Evolutionary conservation across 2,797 vertebrate genomes (phyloP).

Genomic region (Halcyon smyrnensis): DNA sequence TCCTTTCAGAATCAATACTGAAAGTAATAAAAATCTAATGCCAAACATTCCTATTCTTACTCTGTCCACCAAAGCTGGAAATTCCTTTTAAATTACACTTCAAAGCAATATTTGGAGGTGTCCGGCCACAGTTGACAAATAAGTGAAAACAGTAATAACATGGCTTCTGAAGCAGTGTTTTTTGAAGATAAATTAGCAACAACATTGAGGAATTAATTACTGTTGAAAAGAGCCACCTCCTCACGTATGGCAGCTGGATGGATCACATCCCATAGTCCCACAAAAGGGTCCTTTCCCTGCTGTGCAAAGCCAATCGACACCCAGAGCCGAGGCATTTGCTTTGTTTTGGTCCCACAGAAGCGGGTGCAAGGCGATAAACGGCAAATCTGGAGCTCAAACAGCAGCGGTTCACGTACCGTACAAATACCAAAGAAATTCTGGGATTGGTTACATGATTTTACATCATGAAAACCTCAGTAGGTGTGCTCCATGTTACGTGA

Average conservation of each 20-base stretch:
- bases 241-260: fast-evolving
- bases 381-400: neutral
- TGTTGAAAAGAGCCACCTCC: neutral
- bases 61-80: neutral
- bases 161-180: neutral
- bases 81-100: neutral
- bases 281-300: neutral
- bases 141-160: neutral
- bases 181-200: neutral
- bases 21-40: neutral
- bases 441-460: neutral
- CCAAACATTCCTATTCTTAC: neutral
- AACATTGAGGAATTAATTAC: neutral
- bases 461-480: neutral
- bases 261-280: too few relatives aligned
- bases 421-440: neutral
- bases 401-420: neutral
- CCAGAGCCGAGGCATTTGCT: neutral
- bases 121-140: fast-evolving
- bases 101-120: neutral
- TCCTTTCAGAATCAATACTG: neutral
- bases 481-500: too few relatives aligned
- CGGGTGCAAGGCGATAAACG: neutral
- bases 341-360: neutral
- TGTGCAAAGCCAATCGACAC: neutral